Base-by-base conservation (phyloP, 1,140 invertebrate species). In the Eumaeus atala region DNA sequence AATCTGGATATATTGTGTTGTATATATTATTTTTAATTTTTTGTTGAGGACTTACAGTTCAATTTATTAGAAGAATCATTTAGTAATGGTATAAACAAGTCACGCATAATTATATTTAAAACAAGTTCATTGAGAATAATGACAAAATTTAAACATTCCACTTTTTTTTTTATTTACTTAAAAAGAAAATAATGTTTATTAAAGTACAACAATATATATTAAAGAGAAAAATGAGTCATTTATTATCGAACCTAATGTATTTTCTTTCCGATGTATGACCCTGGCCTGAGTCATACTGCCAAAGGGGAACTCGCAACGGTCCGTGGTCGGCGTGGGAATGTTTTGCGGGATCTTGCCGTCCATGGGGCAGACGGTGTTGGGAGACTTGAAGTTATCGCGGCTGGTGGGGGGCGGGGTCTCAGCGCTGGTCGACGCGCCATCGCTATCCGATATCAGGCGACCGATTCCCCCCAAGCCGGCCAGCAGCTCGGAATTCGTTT, bases 231-330 rank as follows among this genome's bases (percentile, higher is more conserved):
- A 28, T 28, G 21, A 28, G 2, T 28, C 2, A 28, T 6, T 3
- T 28, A 28, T 2, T 28, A 28, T 28, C 21, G 6, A 72, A 71
- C 88, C 89, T 70, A 88, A 78, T 38, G 85, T 87, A 55, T 87
- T 79, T 69, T 87, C 89, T 66, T 90, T 89, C 28, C 89, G 78
- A 55, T 90, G 89, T 77, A 91, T 85, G 10, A 91, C 90, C 69
- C 89, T 77, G 49, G 95, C 95, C 72, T 96, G 95, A 51, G 94
- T 95, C 95, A 97, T 96, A 79, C 95, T 96, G 62, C 94, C 93
- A 77, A 96, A 97, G 12, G 95, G 95, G 84, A 94, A 96, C 67
- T 92, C 86, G 87, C 87, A 68, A 12, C 89, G 66, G 18, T 89
- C 89, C 1, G 87, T 63, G 16, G 88, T 72, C 48, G 88, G 74